Percentiles rank a stretch among this genome's conserved stretches.
phyloP scores from a whole-genome alignment of 1,140 invertebrate genomes.

The Pogonus chalceus region DNA sequence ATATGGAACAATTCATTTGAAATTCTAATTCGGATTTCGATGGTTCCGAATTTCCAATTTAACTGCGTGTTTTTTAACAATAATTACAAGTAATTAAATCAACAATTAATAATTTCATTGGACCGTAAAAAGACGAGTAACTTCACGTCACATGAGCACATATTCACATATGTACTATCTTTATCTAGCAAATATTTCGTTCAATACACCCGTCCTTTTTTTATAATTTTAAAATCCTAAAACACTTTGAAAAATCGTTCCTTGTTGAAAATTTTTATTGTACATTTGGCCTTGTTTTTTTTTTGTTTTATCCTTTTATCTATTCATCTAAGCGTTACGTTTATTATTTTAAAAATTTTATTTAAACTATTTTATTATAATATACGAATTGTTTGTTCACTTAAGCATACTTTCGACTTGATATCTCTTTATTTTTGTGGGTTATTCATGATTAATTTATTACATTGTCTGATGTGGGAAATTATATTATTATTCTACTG shows the following conservation, averaged over 20 bases:
- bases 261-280: neutral
- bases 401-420: no score
- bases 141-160: neutral
- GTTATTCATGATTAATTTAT: no score
- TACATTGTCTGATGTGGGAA: no score
- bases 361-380: neutral
- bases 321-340: slow-evolving; percentile 3
- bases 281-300: slow-evolving; percentile 1
- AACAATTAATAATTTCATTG: slow-evolving; percentile 5
- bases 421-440: no score
- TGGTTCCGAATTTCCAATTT: slow-evolving; percentile 3
- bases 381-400: neutral
- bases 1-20: neutral
- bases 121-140: neutral
- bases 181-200: neutral
- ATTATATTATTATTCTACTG: no score
- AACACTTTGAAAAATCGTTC: neutral
- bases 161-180: neutral
- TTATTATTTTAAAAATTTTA: neutral
- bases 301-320: slow-evolving; percentile 1
- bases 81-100: slow-evolving; percentile 1
- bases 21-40: neutral
- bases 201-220: neutral
- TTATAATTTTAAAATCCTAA: neutral
- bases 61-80: slow-evolving; percentile 1